Conservation (phyloP, 2,888 invertebrate species). For the Lutraria lutraria region DNA sequence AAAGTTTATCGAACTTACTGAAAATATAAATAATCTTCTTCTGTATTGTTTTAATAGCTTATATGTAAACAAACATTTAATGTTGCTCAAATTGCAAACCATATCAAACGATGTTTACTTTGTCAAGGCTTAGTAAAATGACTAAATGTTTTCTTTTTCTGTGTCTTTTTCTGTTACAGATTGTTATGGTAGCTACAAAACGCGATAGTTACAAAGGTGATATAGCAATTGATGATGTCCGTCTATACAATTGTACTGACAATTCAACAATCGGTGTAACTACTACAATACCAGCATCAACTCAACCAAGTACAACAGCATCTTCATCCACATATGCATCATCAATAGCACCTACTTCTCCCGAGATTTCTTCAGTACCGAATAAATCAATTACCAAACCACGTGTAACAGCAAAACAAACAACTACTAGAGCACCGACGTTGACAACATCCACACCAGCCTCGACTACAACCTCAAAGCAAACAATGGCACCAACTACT, state of each 20-base stretch:
- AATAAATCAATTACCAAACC: conserved; percentile 8
- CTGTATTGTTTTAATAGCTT: too few relatives aligned
- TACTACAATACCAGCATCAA: background rate
- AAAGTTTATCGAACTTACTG: too few relatives aligned
- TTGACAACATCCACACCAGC: conserved; percentile 23
- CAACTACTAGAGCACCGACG: background rate
- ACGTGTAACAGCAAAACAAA: background rate
- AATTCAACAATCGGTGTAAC: conserved; percentile 5
- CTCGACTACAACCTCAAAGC: conserved; percentile 21
- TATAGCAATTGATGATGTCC: conserved; percentile 79
- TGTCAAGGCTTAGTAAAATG: too few relatives aligned
- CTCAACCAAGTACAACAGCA: conserved; percentile 16
- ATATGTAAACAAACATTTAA: background rate
- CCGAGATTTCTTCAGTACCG: conserved; percentile 14
- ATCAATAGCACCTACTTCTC: background rate
- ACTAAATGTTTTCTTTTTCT: background rate
- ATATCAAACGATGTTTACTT: too few relatives aligned
- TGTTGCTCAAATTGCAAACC: background rate
- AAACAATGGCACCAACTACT: conserved; percentile 23
- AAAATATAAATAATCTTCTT: too few relatives aligned
- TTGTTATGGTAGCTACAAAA: conserved; percentile 74
- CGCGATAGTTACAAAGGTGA: conserved; percentile 76
- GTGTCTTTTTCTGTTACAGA: too few relatives aligned
- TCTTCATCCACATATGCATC: conserved; percentile 20
- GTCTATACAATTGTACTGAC: conserved; percentile 74